Percentiles rank a stretch among this genome's conserved stretches.
Evolutionary conservation across 1,140 invertebrate genomes (phyloP).

Genomic region (Macrostomum lignano): DNA sequence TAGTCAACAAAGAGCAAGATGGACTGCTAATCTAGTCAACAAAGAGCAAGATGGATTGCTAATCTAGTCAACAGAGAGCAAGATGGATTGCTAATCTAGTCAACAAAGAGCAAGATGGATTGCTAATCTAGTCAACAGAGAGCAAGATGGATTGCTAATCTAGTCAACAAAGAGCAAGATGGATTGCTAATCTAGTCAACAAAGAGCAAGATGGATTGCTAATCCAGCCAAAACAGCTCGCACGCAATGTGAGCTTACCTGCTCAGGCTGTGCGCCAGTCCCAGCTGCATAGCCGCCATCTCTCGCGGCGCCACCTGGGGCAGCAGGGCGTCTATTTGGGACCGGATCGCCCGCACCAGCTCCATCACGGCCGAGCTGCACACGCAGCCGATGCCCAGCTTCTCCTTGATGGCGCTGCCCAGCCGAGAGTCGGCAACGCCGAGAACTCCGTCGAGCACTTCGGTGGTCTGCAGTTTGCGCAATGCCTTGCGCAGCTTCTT

Average conservation of each 20-base stretch:
- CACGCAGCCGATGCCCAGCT: conserved; percentile 41
- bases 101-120: too few relatives aligned
- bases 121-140: too few relatives aligned
- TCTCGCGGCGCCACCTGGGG: conserved; percentile 32
- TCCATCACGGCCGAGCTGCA: conserved; percentile 60
- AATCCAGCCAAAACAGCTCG: too few relatives aligned
- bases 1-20: too few relatives aligned
- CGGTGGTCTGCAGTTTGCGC: conserved; percentile 45
- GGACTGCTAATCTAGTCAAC: too few relatives aligned
- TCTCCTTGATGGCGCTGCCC: conserved; percentile 56
- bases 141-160: too few relatives aligned
- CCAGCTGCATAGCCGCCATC: conserved; percentile 76
- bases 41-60: too few relatives aligned
- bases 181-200: too few relatives aligned
- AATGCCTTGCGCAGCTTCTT: conserved; percentile 67
- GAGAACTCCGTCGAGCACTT: conserved; percentile 47
- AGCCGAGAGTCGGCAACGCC: conserved; percentile 78
- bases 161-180: too few relatives aligned
- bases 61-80: too few relatives aligned
- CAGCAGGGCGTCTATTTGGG: conserved; percentile 51
- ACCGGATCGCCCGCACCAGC: conserved; percentile 73
- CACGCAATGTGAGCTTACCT: conserved; percentile 32
- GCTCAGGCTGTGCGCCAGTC: conserved; percentile 45
- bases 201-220: too few relatives aligned
- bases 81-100: too few relatives aligned